These are phyloP conservation scores for Drosophila kuntzei DNA, from an alignment of 2,888 invertebrate genomes.

Conservation along the genomic window DNA sequence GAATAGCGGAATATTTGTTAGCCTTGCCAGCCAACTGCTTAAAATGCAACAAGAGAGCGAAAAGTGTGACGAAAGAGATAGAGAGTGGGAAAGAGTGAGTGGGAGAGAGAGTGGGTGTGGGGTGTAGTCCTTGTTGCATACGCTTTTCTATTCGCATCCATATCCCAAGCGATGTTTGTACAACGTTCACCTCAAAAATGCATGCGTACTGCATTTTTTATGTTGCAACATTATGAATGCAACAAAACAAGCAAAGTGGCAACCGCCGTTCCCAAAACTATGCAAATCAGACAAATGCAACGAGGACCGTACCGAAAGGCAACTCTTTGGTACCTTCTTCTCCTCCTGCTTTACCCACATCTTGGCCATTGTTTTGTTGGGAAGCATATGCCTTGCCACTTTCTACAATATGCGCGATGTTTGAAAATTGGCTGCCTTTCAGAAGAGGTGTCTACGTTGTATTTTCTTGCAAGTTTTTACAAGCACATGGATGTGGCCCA, in stretches of 20 bases:
- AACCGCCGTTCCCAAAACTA: slow-evolving; percentile 65
- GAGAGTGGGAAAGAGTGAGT: no score
- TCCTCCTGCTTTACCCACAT: slow-evolving; percentile 1
- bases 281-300: slow-evolving; percentile 70
- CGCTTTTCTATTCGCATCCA: slow-evolving; percentile 9
- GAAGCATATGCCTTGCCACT: slow-evolving; percentile 65
- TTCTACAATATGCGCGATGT: slow-evolving; percentile 69
- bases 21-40: slow-evolving; percentile 56
- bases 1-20: slow-evolving; percentile 53
- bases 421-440: slow-evolving; percentile 68
- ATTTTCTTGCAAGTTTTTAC: slow-evolving; percentile 58
- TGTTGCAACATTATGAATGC: slow-evolving; percentile 74
- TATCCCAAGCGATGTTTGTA: slow-evolving; percentile 42
- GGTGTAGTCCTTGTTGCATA: slow-evolving; percentile 8
- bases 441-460: slow-evolving; percentile 35
- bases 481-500: slow-evolving; percentile 28
- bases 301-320: slow-evolving; percentile 15
- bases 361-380: slow-evolving; percentile 56
- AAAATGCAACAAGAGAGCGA: slow-evolving; percentile 72
- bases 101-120: not conserved
- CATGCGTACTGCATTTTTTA: slow-evolving; percentile 65
- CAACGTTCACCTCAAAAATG: slow-evolving; percentile 57
- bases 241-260: slow-evolving; percentile 50
- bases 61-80: not conserved
- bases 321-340: not conserved